Percentiles rank a stretch among this genome's conserved stretches.
Conservation (phyloP, 1,140 invertebrate species). For the Drosophila seguyi region DNA sequence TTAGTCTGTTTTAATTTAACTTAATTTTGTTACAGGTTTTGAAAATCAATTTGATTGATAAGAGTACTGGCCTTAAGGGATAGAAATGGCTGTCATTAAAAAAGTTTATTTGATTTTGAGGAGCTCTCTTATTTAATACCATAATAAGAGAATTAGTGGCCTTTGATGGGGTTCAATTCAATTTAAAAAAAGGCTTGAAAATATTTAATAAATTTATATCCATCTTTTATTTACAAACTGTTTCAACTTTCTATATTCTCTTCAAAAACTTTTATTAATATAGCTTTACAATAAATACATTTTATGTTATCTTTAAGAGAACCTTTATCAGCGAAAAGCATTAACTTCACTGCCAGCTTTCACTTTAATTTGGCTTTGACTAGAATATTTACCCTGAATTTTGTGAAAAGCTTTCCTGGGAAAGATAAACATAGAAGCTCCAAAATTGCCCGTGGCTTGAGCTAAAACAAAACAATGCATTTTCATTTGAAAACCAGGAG, state of each 20-base stretch:
- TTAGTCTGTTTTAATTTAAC: conserved; percentile 48
- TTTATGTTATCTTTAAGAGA: neutral
- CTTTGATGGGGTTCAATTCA: neutral
- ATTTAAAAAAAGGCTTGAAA: too few relatives aligned
- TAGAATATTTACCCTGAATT: conserved; percentile 6
- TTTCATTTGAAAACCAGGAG: conserved; percentile 30
- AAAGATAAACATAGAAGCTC: conserved; percentile 17
- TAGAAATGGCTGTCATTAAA: conserved; percentile 14
- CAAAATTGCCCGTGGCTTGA: conserved; percentile 17
- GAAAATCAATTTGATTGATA: conserved; percentile 26
- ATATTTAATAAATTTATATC: neutral
- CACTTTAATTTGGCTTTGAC: neutral
- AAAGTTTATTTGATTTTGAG: conserved; percentile 16
- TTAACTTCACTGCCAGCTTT: neutral
- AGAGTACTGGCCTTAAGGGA: neutral
- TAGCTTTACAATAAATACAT: neutral
- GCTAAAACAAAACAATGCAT: conserved; percentile 46
- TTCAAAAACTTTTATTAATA: rapidly evolving
- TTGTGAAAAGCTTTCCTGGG: neutral
- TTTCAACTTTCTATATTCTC: neutral
- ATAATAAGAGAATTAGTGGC: neutral
- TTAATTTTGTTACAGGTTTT: conserved; percentile 40
- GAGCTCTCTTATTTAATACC: neutral
- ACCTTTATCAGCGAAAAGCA: neutral
- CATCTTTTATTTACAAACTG: neutral